Percentiles rank a stretch among this genome's conserved stretches.
Evolutionary conservation across 2,113 vertebrate genomes (phyloP).

Genomic region (Chrysemys picta): DNA sequence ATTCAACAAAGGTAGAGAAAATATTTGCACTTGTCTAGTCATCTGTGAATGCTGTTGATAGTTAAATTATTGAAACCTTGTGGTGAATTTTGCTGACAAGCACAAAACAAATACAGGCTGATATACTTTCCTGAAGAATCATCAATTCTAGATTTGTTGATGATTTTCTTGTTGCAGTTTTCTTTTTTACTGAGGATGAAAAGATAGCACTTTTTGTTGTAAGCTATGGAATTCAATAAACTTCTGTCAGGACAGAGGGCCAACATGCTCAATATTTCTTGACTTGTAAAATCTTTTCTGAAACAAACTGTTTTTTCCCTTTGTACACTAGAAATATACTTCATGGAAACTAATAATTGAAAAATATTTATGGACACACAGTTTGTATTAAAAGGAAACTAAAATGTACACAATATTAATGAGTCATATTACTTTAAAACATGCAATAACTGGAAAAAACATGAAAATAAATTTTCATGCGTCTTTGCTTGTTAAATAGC

Average conservation of each 20-base stretch:
- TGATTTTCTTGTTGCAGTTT: slow-evolving; percentile 73
- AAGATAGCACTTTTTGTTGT: slow-evolving; percentile 67
- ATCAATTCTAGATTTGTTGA: slow-evolving; percentile 74
- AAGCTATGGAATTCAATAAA: slow-evolving; percentile 82
- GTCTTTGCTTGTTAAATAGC: background rate
- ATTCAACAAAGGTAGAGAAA: slow-evolving; percentile 28
- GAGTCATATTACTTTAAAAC: background rate
- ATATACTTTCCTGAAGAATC: slow-evolving; percentile 42
- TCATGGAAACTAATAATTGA: background rate
- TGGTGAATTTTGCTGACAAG: background rate
- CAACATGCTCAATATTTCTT: slow-evolving; percentile 72
- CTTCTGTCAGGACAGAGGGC: slow-evolving; percentile 69
- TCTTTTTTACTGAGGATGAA: slow-evolving; percentile 76
- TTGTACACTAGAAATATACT: background rate
- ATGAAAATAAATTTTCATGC: background rate
- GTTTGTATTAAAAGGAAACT: background rate
- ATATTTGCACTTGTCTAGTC: slow-evolving; percentile 22
- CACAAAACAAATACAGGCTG: slow-evolving; percentile 2
- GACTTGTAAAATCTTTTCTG: slow-evolving; percentile 50
- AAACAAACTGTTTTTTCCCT: background rate
- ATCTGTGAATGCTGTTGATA: background rate
- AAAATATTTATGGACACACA: background rate
- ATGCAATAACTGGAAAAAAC: background rate
- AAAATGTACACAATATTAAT: background rate
- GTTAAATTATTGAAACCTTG: slow-evolving; percentile 12